Percentiles rank a stretch among this genome's conserved stretches.
phyloP scores from a whole-genome alignment of 2,888 invertebrate genomes.

The Embidobia sp. region DNA sequence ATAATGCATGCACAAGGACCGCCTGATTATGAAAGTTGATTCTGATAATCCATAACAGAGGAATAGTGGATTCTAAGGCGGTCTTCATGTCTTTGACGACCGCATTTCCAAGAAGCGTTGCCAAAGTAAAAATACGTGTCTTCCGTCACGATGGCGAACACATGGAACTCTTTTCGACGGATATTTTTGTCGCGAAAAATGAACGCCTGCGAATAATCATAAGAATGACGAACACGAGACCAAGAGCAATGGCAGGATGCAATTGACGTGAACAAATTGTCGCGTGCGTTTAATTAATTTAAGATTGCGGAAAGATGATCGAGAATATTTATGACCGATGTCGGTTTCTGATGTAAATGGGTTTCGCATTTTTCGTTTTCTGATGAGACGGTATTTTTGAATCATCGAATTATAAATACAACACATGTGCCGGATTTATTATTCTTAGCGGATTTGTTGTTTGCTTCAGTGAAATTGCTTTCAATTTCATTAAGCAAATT shows the following conservation, averaged over 20 bases:
- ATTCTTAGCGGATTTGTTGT: no score
- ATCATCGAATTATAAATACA: not conserved
- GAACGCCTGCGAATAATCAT: constrained; percentile 36
- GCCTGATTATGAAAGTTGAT: no score
- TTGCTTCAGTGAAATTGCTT: no score
- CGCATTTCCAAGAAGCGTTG: constrained; percentile 74
- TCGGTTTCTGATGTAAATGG: no score
- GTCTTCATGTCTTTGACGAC: constrained; percentile 74
- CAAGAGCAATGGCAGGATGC: constrained; percentile 4
- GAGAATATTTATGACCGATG: not conserved
- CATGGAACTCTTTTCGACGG: constrained; percentile 42
- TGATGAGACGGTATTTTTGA: not conserved
- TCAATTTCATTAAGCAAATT: no score
- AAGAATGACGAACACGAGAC: constrained; percentile 19
- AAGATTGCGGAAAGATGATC: constrained; percentile 17
- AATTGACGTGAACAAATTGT: constrained; percentile 33
- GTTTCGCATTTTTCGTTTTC: not conserved
- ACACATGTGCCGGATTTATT: constrained; percentile 4
- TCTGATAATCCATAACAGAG: constrained; percentile 68
- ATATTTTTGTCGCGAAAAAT: constrained; percentile 53
- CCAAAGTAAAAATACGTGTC: constrained; percentile 75
- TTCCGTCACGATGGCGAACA: constrained; percentile 51
- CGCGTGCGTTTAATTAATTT: constrained; percentile 10
- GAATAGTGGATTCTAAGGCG: constrained; percentile 72
- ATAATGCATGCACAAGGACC: no score